phyloP scores from a whole-genome alignment of 2,797 vertebrate species.

The Ibycter americanus region DNA sequence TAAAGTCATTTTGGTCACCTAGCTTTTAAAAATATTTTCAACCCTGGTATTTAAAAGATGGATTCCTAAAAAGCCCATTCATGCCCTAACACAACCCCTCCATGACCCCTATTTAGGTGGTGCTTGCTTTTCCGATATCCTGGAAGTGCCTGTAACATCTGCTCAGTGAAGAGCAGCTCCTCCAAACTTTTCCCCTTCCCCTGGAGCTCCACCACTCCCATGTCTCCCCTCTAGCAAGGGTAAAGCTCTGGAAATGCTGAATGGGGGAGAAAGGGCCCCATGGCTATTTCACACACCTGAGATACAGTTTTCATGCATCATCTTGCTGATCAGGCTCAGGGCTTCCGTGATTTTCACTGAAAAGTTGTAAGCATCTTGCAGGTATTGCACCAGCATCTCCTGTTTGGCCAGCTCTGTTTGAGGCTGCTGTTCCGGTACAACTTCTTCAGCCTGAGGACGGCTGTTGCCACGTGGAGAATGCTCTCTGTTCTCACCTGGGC shows the following conservation, averaged over 20 bases:
- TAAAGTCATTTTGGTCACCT: not conserved
- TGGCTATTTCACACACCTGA: constrained; percentile 77
- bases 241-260: not conserved
- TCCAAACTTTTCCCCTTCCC: not conserved
- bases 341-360: constrained; percentile 89
- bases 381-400: constrained; percentile 94
- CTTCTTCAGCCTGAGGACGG: not conserved
- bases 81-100: not conserved
- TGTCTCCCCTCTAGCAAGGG: not conserved
- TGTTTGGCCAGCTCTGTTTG: constrained; percentile 86
- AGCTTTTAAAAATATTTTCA: not conserved
- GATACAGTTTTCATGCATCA: constrained; percentile 91
- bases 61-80: not conserved
- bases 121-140: not conserved
- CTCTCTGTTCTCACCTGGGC: not conserved
- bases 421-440: not conserved
- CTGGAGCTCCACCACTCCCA: not conserved
- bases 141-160: not conserved
- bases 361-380: constrained; percentile 90
- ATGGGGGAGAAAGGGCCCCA: not conserved
- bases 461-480: not conserved
- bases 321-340: constrained; percentile 85
- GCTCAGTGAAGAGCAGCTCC: not conserved
- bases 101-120: not conserved
- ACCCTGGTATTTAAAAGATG: not conserved